Evolutionary conservation across 2,797 vertebrate genomes (phyloP), one percentile per base, ranked within the genome.

Genomic region (Chaunax sp.): DNA sequence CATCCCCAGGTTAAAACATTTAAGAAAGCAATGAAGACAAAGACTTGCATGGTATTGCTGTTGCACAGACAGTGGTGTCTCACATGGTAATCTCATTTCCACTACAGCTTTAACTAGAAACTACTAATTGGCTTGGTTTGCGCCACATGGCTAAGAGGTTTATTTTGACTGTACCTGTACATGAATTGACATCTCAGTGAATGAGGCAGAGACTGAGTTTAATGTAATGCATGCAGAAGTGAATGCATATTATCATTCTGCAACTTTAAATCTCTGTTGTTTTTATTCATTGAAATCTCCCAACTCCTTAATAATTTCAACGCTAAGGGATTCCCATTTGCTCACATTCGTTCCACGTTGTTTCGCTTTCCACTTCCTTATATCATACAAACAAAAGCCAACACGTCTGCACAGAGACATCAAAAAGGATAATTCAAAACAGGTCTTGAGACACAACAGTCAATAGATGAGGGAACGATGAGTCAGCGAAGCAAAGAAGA

Each of bases 111-210:
- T 69, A 71, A 69, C 43, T 22, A 77, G 35, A 59, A 62, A 71
- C 56, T 55, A n/a, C 43, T 75, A 54, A 80, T 64, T 80, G 54
- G 64, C 65, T 76, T 73, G 41, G 28, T 22, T 51, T 44, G 25
- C 35, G 20, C 55, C 33, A 52, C 62, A 63, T 76, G 37, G 25
- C 20, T 41, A 12, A 33, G 56, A 53, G 37, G n/a, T 62, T 72
- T 62, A 72, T 23, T 52, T 23, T 33, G 44, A 4, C 60, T 62
- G 6, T 41, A n/a, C n/a, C n/a, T n/a, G 14, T 9, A 35, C 43
- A 13, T n/a, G n/a, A 66, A 35, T 46, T 15, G 58, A 16, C 22
- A 16, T 23, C 18, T 5, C 13, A 15, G n/a, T 35, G 20, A 45
- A 41, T 1, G 33, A 66, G 30, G 6, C n/a, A 23, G 46, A 58